Evolutionary conservation across 2,113 vertebrate genomes (phyloP), one percentile per base, ranked within the genome.

Genomic region (Xiphophorus maculatus): DNA sequence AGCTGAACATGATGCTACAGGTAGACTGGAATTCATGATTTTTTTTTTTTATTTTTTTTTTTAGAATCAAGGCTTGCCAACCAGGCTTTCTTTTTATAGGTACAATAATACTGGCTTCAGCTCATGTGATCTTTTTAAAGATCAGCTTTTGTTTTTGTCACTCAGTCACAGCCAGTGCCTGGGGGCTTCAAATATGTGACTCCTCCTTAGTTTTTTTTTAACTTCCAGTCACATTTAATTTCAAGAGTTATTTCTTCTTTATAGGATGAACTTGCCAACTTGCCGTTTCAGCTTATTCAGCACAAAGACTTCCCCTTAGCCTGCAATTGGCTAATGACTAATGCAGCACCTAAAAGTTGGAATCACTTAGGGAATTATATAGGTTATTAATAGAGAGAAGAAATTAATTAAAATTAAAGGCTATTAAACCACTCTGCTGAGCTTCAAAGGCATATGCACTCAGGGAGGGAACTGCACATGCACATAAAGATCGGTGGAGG

Each of bases 331-430:
- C 73, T 84, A 84, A 91, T 88, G 88, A 90, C 69, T 86, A 84
- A 83, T 85, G 80, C 75, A 76, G 83, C 91, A 84, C 83, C 81
- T 81, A 81, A 90, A 89, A 86, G 79, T 82, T 76, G 66, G 64
- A 89, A 74, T 66, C 87, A 87, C 89, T 92, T 85, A 84, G 82
- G 85, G 85, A 85, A 93, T 88, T 86, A 90, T 88, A 81, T 77
- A 82, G 74, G 82, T 85, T 88, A 89, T 92, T 90, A 91, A 90
- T 89, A 88, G 82, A 85, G 77, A 80, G 79, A 48, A 61, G 72
- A 63, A 81, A 81, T 92, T 86, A 81, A 92, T 91, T 93, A 81
- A 86, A 89, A 88, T 87, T 84, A 88, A 89, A 91, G 75, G 85
- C 87, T 77, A 83, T 89, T 86, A 87, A 74, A 80, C 70, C 54